A percentile compares a stretch with the other conserved stretches of the same genome.
phyloP scores from a whole-genome alignment of 2,888 invertebrate species.

The Nematopogon swammerdamellus region DNA sequence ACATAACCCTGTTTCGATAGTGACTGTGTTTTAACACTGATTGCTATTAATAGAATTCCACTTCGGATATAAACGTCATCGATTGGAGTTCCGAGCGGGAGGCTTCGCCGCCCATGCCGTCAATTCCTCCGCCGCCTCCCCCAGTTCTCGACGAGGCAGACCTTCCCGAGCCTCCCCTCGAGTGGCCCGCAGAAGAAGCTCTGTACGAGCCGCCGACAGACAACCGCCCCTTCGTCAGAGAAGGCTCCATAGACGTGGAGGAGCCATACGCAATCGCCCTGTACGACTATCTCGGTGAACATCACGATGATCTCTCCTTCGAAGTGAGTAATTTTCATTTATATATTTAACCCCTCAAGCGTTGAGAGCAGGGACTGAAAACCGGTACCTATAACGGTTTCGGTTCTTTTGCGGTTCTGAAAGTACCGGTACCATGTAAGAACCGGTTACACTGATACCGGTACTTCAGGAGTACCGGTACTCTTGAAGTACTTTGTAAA shows the following conservation, averaged over 20 bases:
- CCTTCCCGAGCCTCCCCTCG: neutral
- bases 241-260: conserved; percentile 20
- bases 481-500: too few species aligned
- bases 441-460: too few species aligned
- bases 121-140: conserved; percentile 73
- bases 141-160: conserved; percentile 29
- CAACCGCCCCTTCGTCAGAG: conserved; percentile 8
- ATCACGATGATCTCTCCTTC: conserved; percentile 75
- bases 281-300: conserved; percentile 72
- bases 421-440: too few species aligned
- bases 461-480: too few species aligned
- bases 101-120: conserved; percentile 75
- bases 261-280: conserved; percentile 73
- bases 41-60: too few species aligned
- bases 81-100: conserved; percentile 28
- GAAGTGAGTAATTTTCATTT: conserved; percentile 72
- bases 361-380: too few species aligned
- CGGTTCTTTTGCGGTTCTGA: too few species aligned
- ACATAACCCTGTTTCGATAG: too few species aligned
- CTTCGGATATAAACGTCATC: neutral
- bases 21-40: too few species aligned
- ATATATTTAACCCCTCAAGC: too few species aligned
- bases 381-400: too few species aligned
- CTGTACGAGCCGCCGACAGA: neutral
- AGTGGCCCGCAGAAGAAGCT: neutral